These are phyloP conservation scores for Sclerurus mexicanus DNA, from an alignment of 2,113 vertebrate genomes.

Conservation along the genomic window DNA sequence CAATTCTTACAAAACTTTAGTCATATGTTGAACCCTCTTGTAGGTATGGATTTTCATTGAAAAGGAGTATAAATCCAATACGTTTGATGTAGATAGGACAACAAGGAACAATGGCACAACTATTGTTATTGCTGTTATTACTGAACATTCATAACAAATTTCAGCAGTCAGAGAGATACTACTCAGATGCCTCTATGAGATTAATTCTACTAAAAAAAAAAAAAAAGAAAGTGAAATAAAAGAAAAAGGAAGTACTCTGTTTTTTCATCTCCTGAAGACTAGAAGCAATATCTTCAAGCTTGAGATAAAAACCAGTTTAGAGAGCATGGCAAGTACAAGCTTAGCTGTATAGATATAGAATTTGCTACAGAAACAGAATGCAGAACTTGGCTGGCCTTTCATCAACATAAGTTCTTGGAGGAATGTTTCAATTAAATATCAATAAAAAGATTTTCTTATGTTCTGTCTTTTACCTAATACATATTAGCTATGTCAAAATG, in stretches of 20 bases:
- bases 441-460: background rate
- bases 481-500: background rate
- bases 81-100: background rate
- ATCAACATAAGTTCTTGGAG: background rate
- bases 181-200: background rate
- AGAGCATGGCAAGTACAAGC: background rate
- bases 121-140: background rate
- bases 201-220: background rate
- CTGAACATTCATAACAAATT: background rate
- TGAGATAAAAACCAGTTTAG: background rate
- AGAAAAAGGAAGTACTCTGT: accelerated
- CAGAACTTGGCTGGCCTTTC: background rate
- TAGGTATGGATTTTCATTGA: background rate
- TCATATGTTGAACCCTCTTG: background rate
- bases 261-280: background rate
- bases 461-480: background rate
- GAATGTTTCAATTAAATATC: background rate
- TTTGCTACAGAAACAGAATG: background rate
- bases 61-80: background rate
- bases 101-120: background rate
- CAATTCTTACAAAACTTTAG: background rate
- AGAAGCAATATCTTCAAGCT: background rate
- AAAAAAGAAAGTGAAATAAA: background rate
- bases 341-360: background rate
- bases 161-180: background rate